phyloP scores from a whole-genome alignment of 2,113 vertebrate species.

The Halcyon malimbica region DNA sequence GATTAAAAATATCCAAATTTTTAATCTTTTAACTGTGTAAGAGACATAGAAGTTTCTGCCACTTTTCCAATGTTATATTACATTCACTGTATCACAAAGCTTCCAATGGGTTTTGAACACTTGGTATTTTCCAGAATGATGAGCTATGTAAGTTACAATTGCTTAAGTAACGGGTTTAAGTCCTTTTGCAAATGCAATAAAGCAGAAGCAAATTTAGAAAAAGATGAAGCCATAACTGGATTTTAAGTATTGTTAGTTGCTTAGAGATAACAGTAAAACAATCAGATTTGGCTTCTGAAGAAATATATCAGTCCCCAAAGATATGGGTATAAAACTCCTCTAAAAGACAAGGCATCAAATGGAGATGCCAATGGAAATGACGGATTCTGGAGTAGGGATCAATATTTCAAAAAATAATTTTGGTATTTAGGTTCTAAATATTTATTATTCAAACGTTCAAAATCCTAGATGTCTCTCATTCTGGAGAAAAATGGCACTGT shows the following conservation, averaged over 20 bases:
- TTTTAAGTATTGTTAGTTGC: neutral
- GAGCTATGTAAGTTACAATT: neutral
- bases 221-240: neutral
- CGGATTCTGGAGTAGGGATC: neutral
- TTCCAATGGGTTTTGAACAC: neutral
- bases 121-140: neutral
- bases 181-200: neutral
- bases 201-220: neutral
- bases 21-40: neutral
- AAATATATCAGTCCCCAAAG: neutral
- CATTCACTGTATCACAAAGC: neutral
- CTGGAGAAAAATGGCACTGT: neutral
- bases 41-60: neutral
- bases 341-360: neutral
- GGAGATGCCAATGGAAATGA: neutral
- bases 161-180: neutral
- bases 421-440: neutral
- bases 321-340: neutral
- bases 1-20: neutral
- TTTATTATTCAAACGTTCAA: neutral
- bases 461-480: neutral
- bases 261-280: neutral
- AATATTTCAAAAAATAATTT: neutral
- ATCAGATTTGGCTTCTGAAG: neutral
- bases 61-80: neutral